Conservation (phyloP, 92 coral and sea anemone genomes). For the Palythoa caribaeorum region DNA sequence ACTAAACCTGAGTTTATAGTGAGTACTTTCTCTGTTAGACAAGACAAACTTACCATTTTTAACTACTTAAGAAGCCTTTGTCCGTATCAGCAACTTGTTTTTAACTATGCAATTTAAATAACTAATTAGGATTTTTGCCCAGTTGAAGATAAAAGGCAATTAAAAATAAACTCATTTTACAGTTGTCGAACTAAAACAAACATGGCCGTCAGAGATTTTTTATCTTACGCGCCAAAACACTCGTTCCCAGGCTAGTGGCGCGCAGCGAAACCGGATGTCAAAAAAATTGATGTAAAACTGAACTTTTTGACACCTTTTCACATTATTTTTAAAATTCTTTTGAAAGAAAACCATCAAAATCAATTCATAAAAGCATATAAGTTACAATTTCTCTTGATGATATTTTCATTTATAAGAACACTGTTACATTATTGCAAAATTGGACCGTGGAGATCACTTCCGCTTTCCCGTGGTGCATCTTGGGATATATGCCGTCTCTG, state of each 20-base stretch:
- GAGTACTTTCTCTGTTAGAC: too few relatives aligned
- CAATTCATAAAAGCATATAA: too few relatives aligned
- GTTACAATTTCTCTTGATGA: too few relatives aligned
- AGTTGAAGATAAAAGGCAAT: not conserved
- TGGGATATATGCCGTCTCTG: constrained; percentile 22
- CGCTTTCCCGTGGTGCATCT: constrained; percentile 52
- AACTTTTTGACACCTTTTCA: not conserved
- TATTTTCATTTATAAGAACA: not conserved
- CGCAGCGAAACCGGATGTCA: constrained; percentile 14
- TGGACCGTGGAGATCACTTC: not conserved
- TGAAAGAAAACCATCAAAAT: not conserved
- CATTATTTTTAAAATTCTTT: not conserved
- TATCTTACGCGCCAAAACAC: constrained; percentile 44
- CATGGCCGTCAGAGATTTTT: constrained; percentile 35
- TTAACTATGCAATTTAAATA: not conserved
- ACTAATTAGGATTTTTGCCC: not conserved
- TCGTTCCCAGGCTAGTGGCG: constrained; percentile 36
- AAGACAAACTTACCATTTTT: constrained; percentile 17
- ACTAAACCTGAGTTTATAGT: too few relatives aligned
- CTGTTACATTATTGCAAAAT: too few relatives aligned
- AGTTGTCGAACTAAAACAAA: not conserved
- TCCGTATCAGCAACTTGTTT: not conserved
- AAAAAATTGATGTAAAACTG: not conserved
- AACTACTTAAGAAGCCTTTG: not conserved
- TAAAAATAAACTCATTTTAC: not conserved